A percentile compares a stretch with the other conserved stretches of the same genome.
These are phyloP conservation scores for Artemisiospiza belli DNA, from an alignment of 2,113 vertebrate species.

Conservation along the genomic window DNA sequence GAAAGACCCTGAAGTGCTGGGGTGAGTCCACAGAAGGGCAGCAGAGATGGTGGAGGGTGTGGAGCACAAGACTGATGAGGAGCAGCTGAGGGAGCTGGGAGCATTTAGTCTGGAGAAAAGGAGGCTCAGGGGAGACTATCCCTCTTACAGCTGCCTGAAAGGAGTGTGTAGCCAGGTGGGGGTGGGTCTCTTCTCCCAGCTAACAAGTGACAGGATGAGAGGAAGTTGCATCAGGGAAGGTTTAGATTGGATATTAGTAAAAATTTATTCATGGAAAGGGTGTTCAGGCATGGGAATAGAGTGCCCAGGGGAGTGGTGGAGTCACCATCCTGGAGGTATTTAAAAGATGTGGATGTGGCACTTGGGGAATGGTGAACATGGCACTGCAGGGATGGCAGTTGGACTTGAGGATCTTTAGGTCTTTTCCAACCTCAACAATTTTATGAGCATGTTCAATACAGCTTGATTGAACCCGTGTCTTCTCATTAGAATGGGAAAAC, in stretches of 20 bases:
- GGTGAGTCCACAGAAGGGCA: background rate
- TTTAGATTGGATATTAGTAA: background rate
- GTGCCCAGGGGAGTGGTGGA: background rate
- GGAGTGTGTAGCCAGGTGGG: rapidly evolving
- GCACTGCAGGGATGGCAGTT: background rate
- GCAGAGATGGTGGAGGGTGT: rapidly evolving
- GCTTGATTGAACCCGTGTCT: slow-evolving; percentile 19
- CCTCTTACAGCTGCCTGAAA: background rate
- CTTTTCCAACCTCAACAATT: background rate
- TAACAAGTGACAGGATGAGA: background rate
- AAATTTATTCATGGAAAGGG: background rate
- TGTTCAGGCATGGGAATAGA: background rate
- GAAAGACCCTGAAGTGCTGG: background rate
- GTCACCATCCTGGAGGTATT: background rate
- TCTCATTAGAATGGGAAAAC: slow-evolving; percentile 32
- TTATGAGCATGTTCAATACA: slow-evolving; percentile 23
- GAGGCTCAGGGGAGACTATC: background rate
- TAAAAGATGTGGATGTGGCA: background rate
- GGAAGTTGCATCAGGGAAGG: background rate
- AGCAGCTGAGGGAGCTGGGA: background rate
- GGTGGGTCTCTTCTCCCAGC: rapidly evolving
- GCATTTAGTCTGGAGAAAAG: background rate
- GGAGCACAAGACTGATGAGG: rapidly evolving
- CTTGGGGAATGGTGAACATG: no score
- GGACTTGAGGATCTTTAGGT: background rate